Evolutionary conservation across 2,113 vertebrate species (phyloP).

Genomic region (Nothoprocta pentlandii): DNA sequence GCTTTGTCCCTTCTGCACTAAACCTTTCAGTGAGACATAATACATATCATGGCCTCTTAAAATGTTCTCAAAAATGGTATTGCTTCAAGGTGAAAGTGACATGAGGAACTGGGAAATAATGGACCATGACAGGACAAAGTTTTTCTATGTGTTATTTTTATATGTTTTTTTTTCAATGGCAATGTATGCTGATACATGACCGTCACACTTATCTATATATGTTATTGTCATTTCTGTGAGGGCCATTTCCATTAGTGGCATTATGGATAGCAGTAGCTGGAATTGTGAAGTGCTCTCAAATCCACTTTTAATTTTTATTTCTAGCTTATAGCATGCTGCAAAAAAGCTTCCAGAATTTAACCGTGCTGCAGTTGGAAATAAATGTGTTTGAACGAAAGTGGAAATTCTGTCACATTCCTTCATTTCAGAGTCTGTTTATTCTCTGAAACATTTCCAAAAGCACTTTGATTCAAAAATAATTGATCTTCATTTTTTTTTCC

Average conservation of each 20-base stretch:
- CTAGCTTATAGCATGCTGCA: not conserved
- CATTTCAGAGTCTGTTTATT: constrained; percentile 22
- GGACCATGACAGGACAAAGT: not conserved
- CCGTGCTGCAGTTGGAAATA: not conserved
- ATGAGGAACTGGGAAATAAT: not conserved
- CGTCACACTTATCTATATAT: not conserved
- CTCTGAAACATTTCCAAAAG: not conserved
- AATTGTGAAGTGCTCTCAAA: not conserved
- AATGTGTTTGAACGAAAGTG: not conserved
- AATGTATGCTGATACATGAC: not conserved
- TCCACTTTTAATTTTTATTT: not conserved
- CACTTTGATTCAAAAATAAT: not conserved
- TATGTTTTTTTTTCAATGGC: not conserved
- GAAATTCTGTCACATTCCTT: constrained; percentile 32
- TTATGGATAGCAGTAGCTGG: not conserved
- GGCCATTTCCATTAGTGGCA: not conserved
- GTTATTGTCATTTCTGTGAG: not conserved
- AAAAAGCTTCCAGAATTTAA: not conserved
- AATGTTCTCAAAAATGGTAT: fast-evolving
- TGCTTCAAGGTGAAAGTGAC: not conserved
- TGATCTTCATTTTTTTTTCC: not conserved
- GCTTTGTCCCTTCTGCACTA: not conserved
- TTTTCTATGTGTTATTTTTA: not conserved
- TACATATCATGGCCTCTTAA: not conserved
- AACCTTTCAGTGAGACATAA: not conserved